A percentile compares a stretch with the other conserved stretches of the same genome.
These are phyloP conservation scores for Triplophysa rosa DNA, from an alignment of 2,113 vertebrate genomes.

Conservation along the genomic window DNA sequence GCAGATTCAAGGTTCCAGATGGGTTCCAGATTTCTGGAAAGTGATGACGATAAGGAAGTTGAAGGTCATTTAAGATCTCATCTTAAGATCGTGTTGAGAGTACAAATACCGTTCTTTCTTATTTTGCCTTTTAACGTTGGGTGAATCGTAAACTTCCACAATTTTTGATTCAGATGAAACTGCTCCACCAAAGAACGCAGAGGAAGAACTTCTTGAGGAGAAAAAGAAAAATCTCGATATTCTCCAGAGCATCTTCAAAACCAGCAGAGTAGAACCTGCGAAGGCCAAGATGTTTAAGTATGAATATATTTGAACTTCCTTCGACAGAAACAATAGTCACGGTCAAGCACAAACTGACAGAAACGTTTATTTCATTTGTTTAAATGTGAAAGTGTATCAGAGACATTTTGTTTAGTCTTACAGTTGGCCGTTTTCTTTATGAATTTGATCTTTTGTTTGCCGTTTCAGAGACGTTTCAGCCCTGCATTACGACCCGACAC, in stretches of 20 bases:
- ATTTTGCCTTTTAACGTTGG: background rate
- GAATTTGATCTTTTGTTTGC: background rate
- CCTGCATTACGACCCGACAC: conserved; percentile 90
- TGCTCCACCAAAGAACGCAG: conserved; percentile 53
- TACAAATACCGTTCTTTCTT: background rate
- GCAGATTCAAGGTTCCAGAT: conserved; percentile 88
- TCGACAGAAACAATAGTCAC: background rate
- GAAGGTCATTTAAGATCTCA: conserved; percentile 68
- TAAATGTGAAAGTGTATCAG: too few relatives aligned
- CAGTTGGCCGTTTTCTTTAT: background rate
- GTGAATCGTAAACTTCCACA: background rate
- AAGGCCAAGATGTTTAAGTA: conserved; percentile 86
- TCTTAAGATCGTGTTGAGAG: background rate
- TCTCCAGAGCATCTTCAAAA: conserved; percentile 79
- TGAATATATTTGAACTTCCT: background rate
- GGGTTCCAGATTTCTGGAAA: conserved; percentile 89
- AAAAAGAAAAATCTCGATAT: conserved; percentile 86
- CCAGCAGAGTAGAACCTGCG: conserved; percentile 58
- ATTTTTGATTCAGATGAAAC: conserved; percentile 56
- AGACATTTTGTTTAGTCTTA: too few relatives aligned
- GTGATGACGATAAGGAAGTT: conserved; percentile 70
- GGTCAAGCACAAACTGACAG: background rate
- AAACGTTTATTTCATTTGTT: too few relatives aligned
- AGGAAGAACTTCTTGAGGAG: conserved; percentile 80
- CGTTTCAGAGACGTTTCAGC: conserved; percentile 81